Conservation (phyloP, 2,888 invertebrate species). For the Zootermopsis nevadensis region DNA sequence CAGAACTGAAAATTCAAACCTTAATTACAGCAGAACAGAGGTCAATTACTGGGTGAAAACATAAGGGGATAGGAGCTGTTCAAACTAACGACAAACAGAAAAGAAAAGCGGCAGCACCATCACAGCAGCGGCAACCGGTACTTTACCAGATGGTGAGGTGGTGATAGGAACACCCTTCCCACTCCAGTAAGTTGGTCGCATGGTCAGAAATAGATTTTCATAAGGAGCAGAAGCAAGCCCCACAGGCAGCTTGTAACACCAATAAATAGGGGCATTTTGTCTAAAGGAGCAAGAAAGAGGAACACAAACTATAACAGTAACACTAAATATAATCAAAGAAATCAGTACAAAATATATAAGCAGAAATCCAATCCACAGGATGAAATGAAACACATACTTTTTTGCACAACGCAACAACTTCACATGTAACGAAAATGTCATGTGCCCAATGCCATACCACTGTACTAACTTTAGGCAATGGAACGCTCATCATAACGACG, state of each 20-base stretch:
- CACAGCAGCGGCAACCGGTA: conserved; percentile 54
- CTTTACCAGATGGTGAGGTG: conserved; percentile 57
- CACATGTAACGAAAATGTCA: no score
- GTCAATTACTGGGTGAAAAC: conserved; percentile 13
- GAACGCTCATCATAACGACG: no score
- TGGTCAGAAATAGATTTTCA: conserved; percentile 75
- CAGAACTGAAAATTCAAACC: conserved; percentile 39
- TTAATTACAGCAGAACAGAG: conserved; percentile 6
- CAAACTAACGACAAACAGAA: conserved; percentile 33
- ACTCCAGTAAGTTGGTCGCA: conserved; percentile 56
- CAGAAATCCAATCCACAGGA: no score
- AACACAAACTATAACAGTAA: conserved; percentile 42
- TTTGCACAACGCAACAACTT: no score
- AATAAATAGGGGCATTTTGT: conserved; percentile 81
- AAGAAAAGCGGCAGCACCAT: no score
- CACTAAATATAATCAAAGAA: neutral
- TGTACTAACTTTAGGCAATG: no score
- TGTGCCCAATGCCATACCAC: no score
- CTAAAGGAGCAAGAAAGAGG: conserved; percentile 58
- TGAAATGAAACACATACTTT: no score
- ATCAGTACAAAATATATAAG: no score
- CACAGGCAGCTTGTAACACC: conserved; percentile 91
- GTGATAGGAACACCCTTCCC: conserved; percentile 53
- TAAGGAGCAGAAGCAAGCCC: conserved; percentile 81
- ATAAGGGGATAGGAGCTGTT: conserved; percentile 17